phyloP scores from a whole-genome alignment of 2,113 vertebrate species.

The Leptosomus discolor region DNA sequence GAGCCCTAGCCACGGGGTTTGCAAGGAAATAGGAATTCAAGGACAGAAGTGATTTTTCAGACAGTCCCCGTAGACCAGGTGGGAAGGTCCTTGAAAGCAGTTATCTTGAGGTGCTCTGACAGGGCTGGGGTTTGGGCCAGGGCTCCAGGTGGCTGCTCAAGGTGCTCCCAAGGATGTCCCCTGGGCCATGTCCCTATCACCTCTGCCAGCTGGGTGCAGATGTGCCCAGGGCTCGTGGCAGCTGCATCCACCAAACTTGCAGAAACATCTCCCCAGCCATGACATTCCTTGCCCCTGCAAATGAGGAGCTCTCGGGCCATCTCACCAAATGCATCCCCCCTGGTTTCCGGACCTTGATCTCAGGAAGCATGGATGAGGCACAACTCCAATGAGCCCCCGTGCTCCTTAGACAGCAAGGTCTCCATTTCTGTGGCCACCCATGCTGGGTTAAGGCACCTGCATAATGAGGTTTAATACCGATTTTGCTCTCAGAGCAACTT shows the following conservation, averaged over 20 bases:
- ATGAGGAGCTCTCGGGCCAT: background rate
- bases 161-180: background rate
- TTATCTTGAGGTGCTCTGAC: background rate
- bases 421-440: fast-evolving
- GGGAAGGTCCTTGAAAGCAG: background rate
- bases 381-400: fast-evolving
- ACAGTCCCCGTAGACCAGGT: background rate
- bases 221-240: background rate
- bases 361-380: fast-evolving
- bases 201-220: background rate
- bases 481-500: background rate
- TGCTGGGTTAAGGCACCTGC: background rate
- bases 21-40: slow-evolving; percentile 42
- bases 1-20: background rate
- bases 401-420: background rate
- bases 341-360: background rate
- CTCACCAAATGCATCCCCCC: background rate
- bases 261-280: background rate
- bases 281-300: background rate
- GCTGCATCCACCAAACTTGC: background rate
- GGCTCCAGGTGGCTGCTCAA: background rate
- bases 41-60: slow-evolving; percentile 48
- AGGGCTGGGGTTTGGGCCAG: background rate
- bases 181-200: background rate
- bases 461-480: background rate